Percentiles rank a stretch among this genome's conserved stretches.
These are phyloP conservation scores for Ophion obscuratus DNA, from an alignment of 2,888 invertebrate species.

Conservation along the genomic window DNA sequence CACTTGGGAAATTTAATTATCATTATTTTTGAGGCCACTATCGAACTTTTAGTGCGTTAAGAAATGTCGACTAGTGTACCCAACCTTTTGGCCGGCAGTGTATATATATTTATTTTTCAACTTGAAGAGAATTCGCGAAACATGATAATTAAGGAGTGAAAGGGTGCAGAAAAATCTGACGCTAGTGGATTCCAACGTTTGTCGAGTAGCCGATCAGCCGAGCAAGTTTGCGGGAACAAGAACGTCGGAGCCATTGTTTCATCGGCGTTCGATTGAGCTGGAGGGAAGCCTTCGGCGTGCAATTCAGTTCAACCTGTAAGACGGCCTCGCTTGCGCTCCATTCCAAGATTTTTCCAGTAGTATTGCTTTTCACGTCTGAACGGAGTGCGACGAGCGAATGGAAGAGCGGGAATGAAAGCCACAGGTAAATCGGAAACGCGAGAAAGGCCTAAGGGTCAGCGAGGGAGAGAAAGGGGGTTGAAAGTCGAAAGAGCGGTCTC, in stretches of 20 bases:
- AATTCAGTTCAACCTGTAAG: constrained; percentile 1
- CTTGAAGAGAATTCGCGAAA: constrained; percentile 6
- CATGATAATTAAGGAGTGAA: constrained; percentile 38
- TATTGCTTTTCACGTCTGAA: constrained; percentile 59
- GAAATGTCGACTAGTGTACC: too few relatives aligned
- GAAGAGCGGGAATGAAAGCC: constrained; percentile 30
- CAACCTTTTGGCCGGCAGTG: too few relatives aligned
- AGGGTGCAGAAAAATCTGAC: constrained; percentile 20
- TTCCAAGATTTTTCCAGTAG: constrained; percentile 58
- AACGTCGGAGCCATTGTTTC: constrained; percentile 44
- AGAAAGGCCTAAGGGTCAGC: not conserved
- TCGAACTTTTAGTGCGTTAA: too few relatives aligned
- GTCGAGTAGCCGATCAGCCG: constrained; percentile 31
- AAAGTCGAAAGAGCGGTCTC: constrained; percentile 27
- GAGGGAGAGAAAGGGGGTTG: constrained; percentile 1
- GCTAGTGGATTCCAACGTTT: constrained; percentile 41
- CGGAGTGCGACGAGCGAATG: constrained; percentile 38
- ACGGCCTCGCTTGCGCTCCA: constrained; percentile 66
- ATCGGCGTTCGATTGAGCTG: constrained; percentile 70
- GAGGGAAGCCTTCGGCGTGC: constrained; percentile 70
- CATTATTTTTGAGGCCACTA: too few relatives aligned
- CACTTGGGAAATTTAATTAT: too few relatives aligned
- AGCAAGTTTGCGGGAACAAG: constrained; percentile 17
- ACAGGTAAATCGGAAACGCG: not conserved
- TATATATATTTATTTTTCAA: not conserved